These are phyloP conservation scores for Leptopterna dolabrata DNA, from an alignment of 2,888 invertebrate species.

Conservation along the genomic window DNA sequence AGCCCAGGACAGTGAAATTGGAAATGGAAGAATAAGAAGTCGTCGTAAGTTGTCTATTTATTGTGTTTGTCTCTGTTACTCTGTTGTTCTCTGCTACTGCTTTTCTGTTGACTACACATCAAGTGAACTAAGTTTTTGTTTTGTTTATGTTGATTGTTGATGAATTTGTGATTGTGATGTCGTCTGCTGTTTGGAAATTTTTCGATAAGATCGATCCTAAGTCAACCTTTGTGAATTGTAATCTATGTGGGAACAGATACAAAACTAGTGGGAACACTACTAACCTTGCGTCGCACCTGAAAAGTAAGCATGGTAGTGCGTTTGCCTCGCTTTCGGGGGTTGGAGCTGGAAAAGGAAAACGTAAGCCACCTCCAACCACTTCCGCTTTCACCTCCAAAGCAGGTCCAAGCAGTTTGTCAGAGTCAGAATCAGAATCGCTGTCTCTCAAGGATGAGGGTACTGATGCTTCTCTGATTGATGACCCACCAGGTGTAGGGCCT, in stretches of 20 bases:
- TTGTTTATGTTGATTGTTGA: no score
- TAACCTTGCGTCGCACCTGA: not conserved
- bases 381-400: not conserved
- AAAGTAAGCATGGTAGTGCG: slow-evolving; percentile 24
- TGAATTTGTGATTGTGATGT: no score
- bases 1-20: no score
- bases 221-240: not conserved
- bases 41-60: no score
- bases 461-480: slow-evolving; percentile 21
- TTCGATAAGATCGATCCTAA: no score
- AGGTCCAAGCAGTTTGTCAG: not conserved
- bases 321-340: slow-evolving; percentile 14
- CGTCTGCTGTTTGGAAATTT: no score
- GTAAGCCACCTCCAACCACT: slow-evolving; percentile 13
- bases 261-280: slow-evolving; percentile 30
- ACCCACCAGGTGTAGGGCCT: not conserved
- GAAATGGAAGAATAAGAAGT: no score
- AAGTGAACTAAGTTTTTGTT: no score
- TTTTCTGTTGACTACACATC: no score
- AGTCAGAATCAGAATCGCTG: not conserved
- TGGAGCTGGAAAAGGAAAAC: not conserved
- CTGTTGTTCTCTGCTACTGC: no score
- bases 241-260: not conserved
- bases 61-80: no score
- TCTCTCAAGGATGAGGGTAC: not conserved